Evolutionary conservation across 2,888 invertebrate species (phyloP).

Genomic region (Salpingus planirostris): DNA sequence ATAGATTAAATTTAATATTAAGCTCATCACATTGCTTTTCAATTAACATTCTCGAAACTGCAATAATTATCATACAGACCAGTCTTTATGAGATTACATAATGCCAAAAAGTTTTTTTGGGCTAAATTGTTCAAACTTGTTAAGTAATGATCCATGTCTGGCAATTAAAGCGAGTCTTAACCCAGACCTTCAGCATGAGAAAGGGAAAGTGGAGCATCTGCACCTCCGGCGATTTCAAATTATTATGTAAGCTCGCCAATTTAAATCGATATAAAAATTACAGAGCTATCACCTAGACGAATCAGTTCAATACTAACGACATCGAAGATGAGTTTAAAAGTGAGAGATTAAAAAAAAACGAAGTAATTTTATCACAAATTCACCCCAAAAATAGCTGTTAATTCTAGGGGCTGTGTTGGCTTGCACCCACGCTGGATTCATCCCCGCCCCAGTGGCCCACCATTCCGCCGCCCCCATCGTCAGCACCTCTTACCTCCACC

Average conservation of each 20-base stretch:
- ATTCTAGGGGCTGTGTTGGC: slow-evolving; percentile 53
- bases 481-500: slow-evolving; percentile 22
- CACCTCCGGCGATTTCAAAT: slow-evolving; percentile 20
- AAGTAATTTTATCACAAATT: slow-evolving; percentile 1
- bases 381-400: slow-evolving; percentile 21
- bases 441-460: slow-evolving; percentile 30
- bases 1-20: too few relatives aligned
- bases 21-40: too few relatives aligned
- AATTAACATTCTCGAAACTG: too few relatives aligned
- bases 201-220: slow-evolving; percentile 37
- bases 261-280: slow-evolving; percentile 28
- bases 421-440: slow-evolving; percentile 51
- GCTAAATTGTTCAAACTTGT: too few relatives aligned
- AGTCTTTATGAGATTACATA: too few relatives aligned
- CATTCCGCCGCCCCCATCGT: slow-evolving; percentile 37
- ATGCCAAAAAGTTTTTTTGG: too few relatives aligned
- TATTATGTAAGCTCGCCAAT: slow-evolving; percentile 18
- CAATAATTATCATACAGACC: too few relatives aligned
- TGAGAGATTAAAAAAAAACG: slow-evolving; percentile 18
- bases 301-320: slow-evolving; percentile 27
- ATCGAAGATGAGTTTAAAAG: slow-evolving; percentile 33
- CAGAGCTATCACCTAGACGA: slow-evolving; percentile 13
- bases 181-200: slow-evolving; percentile 37
- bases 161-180: too few relatives aligned
- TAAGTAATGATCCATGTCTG: too few relatives aligned